Evolutionary conservation across 2,797 vertebrate genomes (phyloP).

Genomic region (Remorina albescens): DNA sequence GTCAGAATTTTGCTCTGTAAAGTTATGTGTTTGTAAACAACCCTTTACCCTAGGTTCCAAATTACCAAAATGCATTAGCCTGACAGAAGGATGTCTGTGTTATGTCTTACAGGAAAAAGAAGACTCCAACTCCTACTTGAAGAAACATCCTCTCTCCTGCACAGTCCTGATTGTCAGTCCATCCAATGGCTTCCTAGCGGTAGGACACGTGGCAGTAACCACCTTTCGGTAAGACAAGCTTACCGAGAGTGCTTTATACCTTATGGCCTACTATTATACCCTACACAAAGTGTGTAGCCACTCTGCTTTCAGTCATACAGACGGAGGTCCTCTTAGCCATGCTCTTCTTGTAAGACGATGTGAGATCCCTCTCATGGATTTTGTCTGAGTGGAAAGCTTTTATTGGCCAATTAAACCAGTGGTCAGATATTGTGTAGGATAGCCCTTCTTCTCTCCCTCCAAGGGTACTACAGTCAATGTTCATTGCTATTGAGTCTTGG

Average conservation of each 20-base stretch:
- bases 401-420: slow-evolving; percentile 43
- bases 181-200: slow-evolving; percentile 13
- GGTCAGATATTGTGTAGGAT: slow-evolving; percentile 16
- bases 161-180: slow-evolving; percentile 13
- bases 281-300: slow-evolving; percentile 50
- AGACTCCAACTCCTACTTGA: slow-evolving; percentile 42
- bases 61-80: slow-evolving; percentile 28
- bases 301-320: slow-evolving; percentile 52
- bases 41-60: slow-evolving; percentile 16
- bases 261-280: slow-evolving; percentile 52
- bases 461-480: slow-evolving; percentile 1
- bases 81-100: slow-evolving; percentile 31
- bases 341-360: too few species aligned
- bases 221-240: not conserved
- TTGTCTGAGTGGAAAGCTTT: slow-evolving; percentile 51
- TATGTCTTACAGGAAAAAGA: slow-evolving; percentile 50
- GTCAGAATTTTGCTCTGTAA: slow-evolving; percentile 12
- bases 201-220: slow-evolving; percentile 9
- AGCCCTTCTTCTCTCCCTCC: slow-evolving; percentile 3
- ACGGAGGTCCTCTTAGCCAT: slow-evolving; percentile 43
- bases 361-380: slow-evolving; percentile 39
- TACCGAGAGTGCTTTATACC: slow-evolving; percentile 29
- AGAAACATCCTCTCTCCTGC: slow-evolving; percentile 43
- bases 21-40: slow-evolving; percentile 21
- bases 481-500: not conserved